These are phyloP conservation scores for honey bee (Apis mellifera) DNA, from an alignment of 1,140 invertebrate species.

Conservation along the genomic window Amel_HAv3.1 CM009932.2:14476501-14477000, in stretches of 20 bases:
- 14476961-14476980: constrained; percentile 64
- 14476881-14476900: not conserved
- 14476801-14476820: not conserved
- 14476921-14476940: no score
- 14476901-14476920: no score
- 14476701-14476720: not conserved
- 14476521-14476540: constrained; percentile 1
- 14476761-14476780: constrained; percentile 4
- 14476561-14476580: constrained; percentile 10
- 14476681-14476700: not conserved
- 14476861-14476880: constrained; percentile 16
- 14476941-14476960: no score
- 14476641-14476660: not conserved
- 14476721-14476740: not conserved
- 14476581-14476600: not conserved
- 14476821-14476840: constrained; percentile 58
- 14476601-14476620: no score
- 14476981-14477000: constrained; percentile 61
- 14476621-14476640: not conserved
- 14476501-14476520: not conserved
- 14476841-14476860: constrained; percentile 59
- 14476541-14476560: constrained; percentile 15
- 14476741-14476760: not conserved
- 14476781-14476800: constrained; percentile 13
- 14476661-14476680: no score